A percentile compares a stretch with the other conserved stretches of the same genome.
phyloP scores from a whole-genome alignment of 2,888 invertebrate genomes.

The Luperina nickerlii region DNA sequence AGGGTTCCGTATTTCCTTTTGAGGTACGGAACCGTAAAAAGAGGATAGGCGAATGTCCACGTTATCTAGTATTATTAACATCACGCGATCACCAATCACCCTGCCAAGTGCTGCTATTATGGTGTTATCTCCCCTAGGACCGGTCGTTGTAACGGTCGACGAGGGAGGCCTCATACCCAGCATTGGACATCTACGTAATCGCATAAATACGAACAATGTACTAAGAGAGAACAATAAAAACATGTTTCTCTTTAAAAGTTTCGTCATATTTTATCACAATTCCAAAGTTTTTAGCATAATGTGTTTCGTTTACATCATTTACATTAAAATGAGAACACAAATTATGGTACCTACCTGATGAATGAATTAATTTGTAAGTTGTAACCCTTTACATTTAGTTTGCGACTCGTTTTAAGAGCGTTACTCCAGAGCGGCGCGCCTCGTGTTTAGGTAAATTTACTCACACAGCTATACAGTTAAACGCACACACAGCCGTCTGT shows the following conservation, averaged over 20 bases:
- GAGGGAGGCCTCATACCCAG: constrained; percentile 14
- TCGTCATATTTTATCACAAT: constrained; percentile 43
- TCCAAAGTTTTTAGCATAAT: constrained; percentile 43
- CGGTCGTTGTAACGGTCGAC: constrained; percentile 41
- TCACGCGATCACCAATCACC: constrained; percentile 36
- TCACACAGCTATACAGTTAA: too few relatives aligned
- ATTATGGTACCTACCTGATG: constrained; percentile 51
- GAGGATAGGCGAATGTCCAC: constrained; percentile 21
- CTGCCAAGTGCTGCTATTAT: constrained; percentile 41
- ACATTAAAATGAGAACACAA: constrained; percentile 55
- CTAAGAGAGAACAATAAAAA: constrained; percentile 43
- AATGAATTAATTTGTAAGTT: constrained; percentile 54
- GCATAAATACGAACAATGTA: constrained; percentile 21
- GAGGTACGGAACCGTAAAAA: too few relatives aligned
- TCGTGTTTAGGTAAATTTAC: too few relatives aligned
- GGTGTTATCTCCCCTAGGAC: constrained; percentile 54
- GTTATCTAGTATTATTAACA: constrained; percentile 31
- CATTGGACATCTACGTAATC: constrained; percentile 17
- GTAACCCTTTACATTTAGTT: constrained; percentile 38
- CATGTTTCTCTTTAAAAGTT: constrained; percentile 44
- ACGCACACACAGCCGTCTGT: too few relatives aligned
- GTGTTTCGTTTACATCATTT: constrained; percentile 52
- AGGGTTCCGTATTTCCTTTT: too few relatives aligned
- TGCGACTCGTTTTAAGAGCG: constrained; percentile 43
- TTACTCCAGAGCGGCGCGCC: too few relatives aligned